Percentiles rank a stretch among this genome's conserved stretches.
Evolutionary conservation across 2,888 invertebrate species (phyloP).

Genomic region (Cheilosia impressa): DNA sequence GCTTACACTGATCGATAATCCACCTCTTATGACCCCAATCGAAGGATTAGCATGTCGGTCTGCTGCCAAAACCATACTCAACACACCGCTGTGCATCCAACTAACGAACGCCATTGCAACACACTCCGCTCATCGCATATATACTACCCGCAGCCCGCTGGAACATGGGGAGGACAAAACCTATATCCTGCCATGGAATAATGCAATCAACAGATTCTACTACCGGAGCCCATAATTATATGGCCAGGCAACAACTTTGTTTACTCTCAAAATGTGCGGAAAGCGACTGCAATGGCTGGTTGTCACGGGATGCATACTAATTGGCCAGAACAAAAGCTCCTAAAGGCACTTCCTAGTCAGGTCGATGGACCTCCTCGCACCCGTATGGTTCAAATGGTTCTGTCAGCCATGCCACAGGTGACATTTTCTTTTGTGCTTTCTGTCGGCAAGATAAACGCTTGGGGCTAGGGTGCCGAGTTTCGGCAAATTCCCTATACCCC

Average conservation of each 20-base stretch:
- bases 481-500: background rate
- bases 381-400: background rate
- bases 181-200: conserved; percentile 66
- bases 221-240: conserved; percentile 61
- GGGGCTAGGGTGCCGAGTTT: conserved; percentile 17
- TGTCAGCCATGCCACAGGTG: conserved; percentile 60
- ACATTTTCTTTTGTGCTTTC: conserved; percentile 44
- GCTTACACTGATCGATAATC: conserved; percentile 41
- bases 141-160: background rate
- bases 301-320: conserved; percentile 77
- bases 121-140: conserved; percentile 8
- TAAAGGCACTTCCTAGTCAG: conserved; percentile 69
- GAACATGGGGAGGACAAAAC: conserved; percentile 24
- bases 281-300: conserved; percentile 70
- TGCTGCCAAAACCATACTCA: conserved; percentile 14
- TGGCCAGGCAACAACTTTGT: conserved; percentile 71
- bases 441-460: background rate
- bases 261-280: conserved; percentile 70
- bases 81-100: conserved; percentile 14
- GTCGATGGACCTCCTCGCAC: conserved; percentile 7
- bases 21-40: conserved; percentile 42
- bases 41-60: conserved; percentile 58
- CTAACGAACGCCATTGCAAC: conserved; percentile 31
- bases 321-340: conserved; percentile 75
- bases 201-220: conserved; percentile 65